Base-by-base conservation (phyloP, 2,797 vertebrate genomes). In the Sitta carolinensis region DNA sequence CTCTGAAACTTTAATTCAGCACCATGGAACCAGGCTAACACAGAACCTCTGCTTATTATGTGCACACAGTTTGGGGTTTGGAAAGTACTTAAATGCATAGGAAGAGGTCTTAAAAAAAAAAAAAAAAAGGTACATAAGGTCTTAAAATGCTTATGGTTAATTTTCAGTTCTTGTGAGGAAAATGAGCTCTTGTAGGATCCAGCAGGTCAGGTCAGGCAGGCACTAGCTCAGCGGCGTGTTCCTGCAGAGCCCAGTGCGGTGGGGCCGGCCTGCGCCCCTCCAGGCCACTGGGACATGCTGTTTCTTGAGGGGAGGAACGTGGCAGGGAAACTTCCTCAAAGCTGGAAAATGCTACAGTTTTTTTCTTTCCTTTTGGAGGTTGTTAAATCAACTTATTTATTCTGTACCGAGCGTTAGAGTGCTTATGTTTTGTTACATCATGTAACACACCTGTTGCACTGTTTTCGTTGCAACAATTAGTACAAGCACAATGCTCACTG, bases 241-340 rank as follows among this genome's bases (percentile, higher is more conserved):
- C 50, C 59, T 29, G 59, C 80, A 15, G 73, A 34, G 83, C 52
- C 32, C 2, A 7, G 64, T 43, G 75, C 19, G 25, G 10, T 3
- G 0, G 13, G 14, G 48, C 54, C 7, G 52, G 30, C 30, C 52
- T 21, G 21, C 10, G 21, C 54, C 54, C 1, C 0, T 22, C 18
- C 13, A 1, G 1, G 3, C 10, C 2, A 3, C 9, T 9, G 45
- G 7, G 11, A 38, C 13, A 1, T 3, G 4, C 54, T 19, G 1
- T 13, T 57, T 30, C 32, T 19, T 32, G 29, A 17, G 42, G 27
- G 21, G 5, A 23, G 52, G 13, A 42, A n/a, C 3, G 8, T 42
- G 42, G 21, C 45, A 43, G 3, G 0, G 6, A 32, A 47, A 17
- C 11, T 27, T 83, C 13, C 25, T 47, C n/a, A 27, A 52, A 45